A percentile compares a stretch with the other conserved stretches of the same genome.
These are phyloP conservation scores for Pipistrellus pipistrellus DNA, from an alignment of 2,797 vertebrate species.

Conservation along the genomic window DNA sequence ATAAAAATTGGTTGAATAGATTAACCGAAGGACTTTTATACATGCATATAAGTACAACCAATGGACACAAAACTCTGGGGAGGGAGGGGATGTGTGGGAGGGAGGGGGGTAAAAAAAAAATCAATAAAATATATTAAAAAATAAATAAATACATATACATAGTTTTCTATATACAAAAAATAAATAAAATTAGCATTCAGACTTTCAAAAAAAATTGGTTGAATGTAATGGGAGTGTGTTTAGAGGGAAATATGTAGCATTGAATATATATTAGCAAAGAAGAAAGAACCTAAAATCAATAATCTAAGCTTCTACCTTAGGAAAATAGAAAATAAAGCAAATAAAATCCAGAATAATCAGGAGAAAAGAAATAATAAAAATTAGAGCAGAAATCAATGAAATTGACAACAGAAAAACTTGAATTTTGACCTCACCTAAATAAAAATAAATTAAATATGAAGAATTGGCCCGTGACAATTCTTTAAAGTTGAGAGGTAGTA, in stretches of 20 bases:
- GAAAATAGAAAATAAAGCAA: background rate
- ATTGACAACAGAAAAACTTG: background rate
- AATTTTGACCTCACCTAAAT: constrained; percentile 11
- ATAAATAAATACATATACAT: too few species aligned
- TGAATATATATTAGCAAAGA: background rate
- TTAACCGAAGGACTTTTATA: too few species aligned
- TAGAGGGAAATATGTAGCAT: background rate
- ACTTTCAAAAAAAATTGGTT: background rate
- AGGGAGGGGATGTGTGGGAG: too few species aligned
- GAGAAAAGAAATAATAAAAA: constrained; percentile 15
- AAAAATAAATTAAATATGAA: background rate
- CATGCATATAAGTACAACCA: too few species aligned
- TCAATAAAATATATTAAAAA: too few species aligned
- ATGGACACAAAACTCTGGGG: too few species aligned
- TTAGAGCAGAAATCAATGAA: background rate
- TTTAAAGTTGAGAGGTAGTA: background rate
- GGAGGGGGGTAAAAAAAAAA: too few species aligned
- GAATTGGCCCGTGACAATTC: background rate
- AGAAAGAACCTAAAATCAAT: background rate
- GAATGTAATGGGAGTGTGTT: background rate
- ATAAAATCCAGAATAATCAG: background rate
- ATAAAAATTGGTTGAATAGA: background rate
- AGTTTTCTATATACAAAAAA: too few species aligned
- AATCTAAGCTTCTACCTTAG: background rate
- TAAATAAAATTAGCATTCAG: too few species aligned